A percentile compares a stretch with the other conserved stretches of the same genome.
Evolutionary conservation across 1,140 invertebrate genomes (phyloP).

Genomic region (Pseudomyrmex gracilis): DNA sequence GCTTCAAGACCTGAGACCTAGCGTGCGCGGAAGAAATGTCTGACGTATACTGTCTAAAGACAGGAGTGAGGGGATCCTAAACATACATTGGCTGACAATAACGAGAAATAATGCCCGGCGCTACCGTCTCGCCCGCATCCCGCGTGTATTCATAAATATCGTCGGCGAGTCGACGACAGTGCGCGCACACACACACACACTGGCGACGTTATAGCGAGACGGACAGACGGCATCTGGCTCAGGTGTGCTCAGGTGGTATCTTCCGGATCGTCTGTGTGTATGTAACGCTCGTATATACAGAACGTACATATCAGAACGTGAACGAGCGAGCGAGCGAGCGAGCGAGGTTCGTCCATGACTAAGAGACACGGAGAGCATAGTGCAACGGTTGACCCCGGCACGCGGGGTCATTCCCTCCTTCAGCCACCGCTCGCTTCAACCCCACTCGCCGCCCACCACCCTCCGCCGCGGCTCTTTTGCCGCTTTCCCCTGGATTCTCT

Average conservation of each 20-base stretch:
- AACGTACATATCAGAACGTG: too few relatives aligned
- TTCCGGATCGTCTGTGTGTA: conserved; percentile 8
- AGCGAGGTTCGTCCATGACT: conserved; percentile 64
- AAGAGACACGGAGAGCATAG: conserved; percentile 69
- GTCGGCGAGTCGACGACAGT: background rate
- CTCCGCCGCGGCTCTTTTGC: conserved; percentile 49
- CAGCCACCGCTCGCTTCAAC: conserved; percentile 69
- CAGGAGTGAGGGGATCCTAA: background rate
- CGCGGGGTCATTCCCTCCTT: conserved; percentile 81
- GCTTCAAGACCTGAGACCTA: background rate
- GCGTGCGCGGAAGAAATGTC: conserved; percentile 14
- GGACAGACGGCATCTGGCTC: conserved; percentile 27
- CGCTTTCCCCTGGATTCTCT: conserved; percentile 3
- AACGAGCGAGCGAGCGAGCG: conserved; percentile 16
- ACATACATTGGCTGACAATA: conserved; percentile 50
- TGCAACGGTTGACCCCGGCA: conserved; percentile 80
- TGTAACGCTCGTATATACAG: conserved; percentile 38
- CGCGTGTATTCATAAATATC: conserved; percentile 68
- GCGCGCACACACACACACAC: conserved; percentile 30
- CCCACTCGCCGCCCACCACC: conserved; percentile 63
- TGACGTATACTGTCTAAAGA: background rate
- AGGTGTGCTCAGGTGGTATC: conserved; percentile 58
- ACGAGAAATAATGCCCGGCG: conserved; percentile 44
- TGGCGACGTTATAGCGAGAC: background rate
- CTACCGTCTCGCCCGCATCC: conserved; percentile 43